Base-by-base conservation (phyloP, 2,888 invertebrate species). In the Drosophila mercatorum region DNA sequence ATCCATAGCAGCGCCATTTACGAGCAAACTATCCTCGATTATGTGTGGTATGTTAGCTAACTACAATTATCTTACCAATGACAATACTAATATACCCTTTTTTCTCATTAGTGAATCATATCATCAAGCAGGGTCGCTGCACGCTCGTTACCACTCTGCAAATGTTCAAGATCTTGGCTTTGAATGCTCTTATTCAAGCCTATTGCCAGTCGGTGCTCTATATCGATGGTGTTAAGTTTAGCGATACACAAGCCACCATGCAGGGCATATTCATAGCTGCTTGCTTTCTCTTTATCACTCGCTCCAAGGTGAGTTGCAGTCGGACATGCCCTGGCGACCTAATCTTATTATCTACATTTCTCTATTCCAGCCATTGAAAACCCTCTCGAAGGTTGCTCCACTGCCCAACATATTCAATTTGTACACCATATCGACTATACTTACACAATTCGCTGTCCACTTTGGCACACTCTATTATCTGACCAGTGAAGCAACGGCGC, bases 151-250 rank as follows among this genome's bases (percentile, higher is more conserved):
- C 99, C 0, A 99, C 99, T 0, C 94, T 99, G 70, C 99, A 99
- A 93, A 99, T 99, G 99, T 99, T 99, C 94, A 99, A 99, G 94
- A 99, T 99, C 86, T 94, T 99, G 65, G 99, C 99, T 0, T 93
- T 99, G 62, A 99, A 99, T 93, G 99, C 99, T 0, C 95, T 99
- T 4, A 97, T 99, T 78, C 94, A 99, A 78, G 99, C 99, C 1
- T 99, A 99, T 94, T 98, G 98, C 89, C 99, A 99, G 93, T 99
- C 99, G 4, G 99, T 99, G 34, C 94, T 99, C 28, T 99, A 99
- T 92, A 95, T 99, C 78, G 99, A 99, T 92, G 99, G 99, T 14
- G 97, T 99, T 81, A 99, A 98, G 93, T 97, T 99, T 92, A 97
- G 98, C 89, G 99, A 99, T 92, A 96, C 97, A 28, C 99, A 99